These are phyloP conservation scores for Tetramorium simillimum DNA, from an alignment of 1,140 invertebrate species.

Conservation along the genomic window DNA sequence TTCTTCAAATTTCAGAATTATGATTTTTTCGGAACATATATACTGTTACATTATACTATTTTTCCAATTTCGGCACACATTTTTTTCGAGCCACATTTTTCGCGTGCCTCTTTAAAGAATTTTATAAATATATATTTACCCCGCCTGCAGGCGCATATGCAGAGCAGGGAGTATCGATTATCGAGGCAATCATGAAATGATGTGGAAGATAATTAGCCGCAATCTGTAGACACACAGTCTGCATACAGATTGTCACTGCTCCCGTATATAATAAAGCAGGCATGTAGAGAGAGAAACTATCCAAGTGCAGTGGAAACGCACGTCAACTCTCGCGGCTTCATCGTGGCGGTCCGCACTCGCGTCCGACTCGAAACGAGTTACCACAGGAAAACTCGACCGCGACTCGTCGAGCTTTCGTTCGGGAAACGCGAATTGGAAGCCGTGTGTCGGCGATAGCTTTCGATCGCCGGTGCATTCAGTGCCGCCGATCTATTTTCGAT, in stretches of 20 bases:
- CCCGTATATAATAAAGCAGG: background rate
- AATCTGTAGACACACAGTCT: background rate
- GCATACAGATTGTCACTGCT: background rate
- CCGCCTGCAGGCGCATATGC: background rate
- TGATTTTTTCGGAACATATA: no score
- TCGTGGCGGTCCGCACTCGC: constrained; percentile 11
- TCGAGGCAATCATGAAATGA: background rate
- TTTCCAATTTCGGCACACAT: no score
- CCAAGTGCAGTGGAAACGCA: constrained; percentile 28
- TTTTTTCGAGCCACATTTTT: no score
- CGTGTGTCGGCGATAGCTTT: constrained; percentile 35
- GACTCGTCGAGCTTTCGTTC: constrained; percentile 36
- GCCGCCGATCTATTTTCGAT: constrained; percentile 58
- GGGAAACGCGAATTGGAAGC: constrained; percentile 52
- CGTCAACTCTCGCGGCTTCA: constrained; percentile 12
- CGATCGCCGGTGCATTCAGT: constrained; percentile 43
- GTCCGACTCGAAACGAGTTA: constrained; percentile 46
- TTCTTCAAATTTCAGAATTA: no score
- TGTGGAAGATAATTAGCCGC: background rate
- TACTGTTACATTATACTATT: no score
- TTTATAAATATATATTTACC: no score
- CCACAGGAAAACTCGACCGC: constrained; percentile 53
- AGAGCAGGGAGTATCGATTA: background rate
- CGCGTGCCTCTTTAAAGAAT: no score
- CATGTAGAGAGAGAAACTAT: background rate